Percentiles rank a stretch among this genome's conserved stretches.
Evolutionary conservation across 2,113 vertebrate genomes (phyloP).

Genomic region (Ceyx cyanopectus): DNA sequence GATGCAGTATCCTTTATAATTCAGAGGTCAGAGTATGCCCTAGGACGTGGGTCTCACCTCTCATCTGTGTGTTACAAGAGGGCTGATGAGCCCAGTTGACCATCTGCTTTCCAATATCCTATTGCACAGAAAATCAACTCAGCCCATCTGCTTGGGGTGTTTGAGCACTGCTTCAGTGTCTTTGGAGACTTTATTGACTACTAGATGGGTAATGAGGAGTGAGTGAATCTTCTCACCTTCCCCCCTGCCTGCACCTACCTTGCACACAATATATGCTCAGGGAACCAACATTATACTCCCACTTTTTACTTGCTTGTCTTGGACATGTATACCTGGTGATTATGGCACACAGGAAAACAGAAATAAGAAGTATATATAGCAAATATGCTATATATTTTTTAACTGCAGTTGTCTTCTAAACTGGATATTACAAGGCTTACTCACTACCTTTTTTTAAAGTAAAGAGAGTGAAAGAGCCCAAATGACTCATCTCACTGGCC

Average conservation of each 20-base stretch:
- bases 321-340: not conserved
- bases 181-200: not conserved
- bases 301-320: not conserved
- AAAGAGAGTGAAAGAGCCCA: not conserved
- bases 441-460: slow-evolving; percentile 49
- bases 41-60: not conserved
- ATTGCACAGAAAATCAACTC: not conserved
- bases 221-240: not conserved
- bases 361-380: not conserved
- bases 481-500: not conserved
- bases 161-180: not conserved
- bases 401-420: slow-evolving; percentile 38
- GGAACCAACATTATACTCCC: not conserved
- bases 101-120: not conserved
- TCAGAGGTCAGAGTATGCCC: not conserved
- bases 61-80: not conserved
- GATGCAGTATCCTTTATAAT: not conserved
- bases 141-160: not conserved
- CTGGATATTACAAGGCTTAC: slow-evolving; percentile 23
- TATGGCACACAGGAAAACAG: not conserved
- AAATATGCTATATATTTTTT: not conserved
- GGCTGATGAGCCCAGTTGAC: not conserved
- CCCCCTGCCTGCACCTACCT: not conserved
- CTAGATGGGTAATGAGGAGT: not conserved
- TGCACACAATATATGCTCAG: not conserved